Conservation (phyloP, 2,797 vertebrate genomes). For the Malurus splendens region DNA sequence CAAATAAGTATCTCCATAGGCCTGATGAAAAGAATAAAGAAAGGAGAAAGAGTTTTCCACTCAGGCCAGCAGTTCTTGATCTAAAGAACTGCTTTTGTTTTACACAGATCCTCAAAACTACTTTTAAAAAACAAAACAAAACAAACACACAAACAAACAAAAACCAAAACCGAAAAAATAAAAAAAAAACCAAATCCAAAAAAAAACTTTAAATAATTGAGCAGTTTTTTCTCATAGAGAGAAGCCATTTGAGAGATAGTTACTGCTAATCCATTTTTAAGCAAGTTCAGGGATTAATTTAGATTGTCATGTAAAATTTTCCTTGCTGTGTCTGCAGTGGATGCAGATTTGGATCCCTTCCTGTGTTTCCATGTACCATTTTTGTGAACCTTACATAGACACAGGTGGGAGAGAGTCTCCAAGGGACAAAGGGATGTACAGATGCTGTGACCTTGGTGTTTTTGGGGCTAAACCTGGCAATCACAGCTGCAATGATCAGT, state of each 20-base stretch:
- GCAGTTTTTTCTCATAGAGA: not conserved
- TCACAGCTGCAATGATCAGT: not conserved
- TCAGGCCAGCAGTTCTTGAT: not conserved
- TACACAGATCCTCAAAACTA: not conserved
- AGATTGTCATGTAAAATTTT: not conserved
- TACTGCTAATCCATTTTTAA: not conserved
- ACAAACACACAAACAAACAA: not conserved
- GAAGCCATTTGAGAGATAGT: not conserved
- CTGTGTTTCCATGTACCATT: rapidly evolving
- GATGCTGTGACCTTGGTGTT: not conserved
- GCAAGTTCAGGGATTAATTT: not conserved
- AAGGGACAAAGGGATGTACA: not conserved
- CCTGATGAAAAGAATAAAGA: not conserved
- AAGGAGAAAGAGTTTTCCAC: not conserved
- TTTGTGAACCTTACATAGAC: not conserved
- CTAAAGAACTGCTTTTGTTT: not conserved
- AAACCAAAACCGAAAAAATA: too few species aligned
- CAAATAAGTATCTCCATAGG: not conserved
- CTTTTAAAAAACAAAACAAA: not conserved
- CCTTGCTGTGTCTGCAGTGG: not conserved
- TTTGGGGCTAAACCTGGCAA: not conserved
- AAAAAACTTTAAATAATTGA: not conserved
- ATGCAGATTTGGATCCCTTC: not conserved
- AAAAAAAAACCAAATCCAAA: too few species aligned
- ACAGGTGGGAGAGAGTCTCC: not conserved